Percentiles rank a stretch among this genome's conserved stretches.
phyloP scores from a whole-genome alignment of 2,797 vertebrate species.

The Mormyrus hasselquistii region DNA sequence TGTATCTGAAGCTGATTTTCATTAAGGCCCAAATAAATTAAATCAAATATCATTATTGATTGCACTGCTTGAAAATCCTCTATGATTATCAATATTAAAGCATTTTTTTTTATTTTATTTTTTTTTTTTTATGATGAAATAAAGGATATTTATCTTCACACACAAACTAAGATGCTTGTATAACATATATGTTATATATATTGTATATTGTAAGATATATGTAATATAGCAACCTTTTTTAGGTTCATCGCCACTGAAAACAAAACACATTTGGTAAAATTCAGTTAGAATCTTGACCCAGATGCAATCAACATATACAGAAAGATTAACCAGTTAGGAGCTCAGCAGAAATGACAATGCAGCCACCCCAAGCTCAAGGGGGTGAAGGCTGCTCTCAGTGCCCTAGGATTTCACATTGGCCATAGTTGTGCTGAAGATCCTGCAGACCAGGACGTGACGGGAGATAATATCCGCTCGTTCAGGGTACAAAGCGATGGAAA shows the following conservation, averaged over 20 bases:
- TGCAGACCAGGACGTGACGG: background rate
- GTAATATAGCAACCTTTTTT: background rate
- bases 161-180: background rate
- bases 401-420: background rate
- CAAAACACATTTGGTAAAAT: background rate
- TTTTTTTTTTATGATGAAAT: background rate
- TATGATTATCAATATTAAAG: background rate
- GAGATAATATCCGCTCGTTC: background rate
- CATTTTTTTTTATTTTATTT: background rate
- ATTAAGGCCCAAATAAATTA: background rate
- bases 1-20: background rate
- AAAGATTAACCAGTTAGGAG: background rate
- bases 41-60: background rate
- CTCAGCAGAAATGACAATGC: background rate
- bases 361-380: background rate
- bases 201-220: background rate
- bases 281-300: background rate
- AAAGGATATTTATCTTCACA: background rate
- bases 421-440: background rate
- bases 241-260: background rate
- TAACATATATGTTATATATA: background rate
- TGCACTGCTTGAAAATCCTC: background rate
- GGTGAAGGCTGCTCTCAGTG: background rate
- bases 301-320: background rate
- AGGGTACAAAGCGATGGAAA: background rate